A percentile compares a stretch with the other conserved stretches of the same genome.
phyloP scores from a whole-genome alignment of 2,888 invertebrate species.

The Pristionchus arcanus region DNA sequence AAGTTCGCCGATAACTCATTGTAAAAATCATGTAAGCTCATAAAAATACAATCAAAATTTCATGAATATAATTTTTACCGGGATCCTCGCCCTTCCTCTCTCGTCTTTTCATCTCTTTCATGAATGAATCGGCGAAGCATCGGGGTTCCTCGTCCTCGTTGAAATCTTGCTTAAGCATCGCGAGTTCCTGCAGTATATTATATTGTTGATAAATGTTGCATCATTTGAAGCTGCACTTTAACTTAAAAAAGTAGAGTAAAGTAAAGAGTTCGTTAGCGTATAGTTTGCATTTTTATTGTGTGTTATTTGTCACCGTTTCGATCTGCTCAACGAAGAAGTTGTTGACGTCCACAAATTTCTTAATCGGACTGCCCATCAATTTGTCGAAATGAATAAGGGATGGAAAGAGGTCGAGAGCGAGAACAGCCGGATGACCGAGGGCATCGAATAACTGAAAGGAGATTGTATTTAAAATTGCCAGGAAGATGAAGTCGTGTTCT shows the following conservation, averaged over 20 bases:
- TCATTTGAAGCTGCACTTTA: no score
- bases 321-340: background rate
- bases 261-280: no score
- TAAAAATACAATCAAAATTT: background rate
- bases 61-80: background rate
- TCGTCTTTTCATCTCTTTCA: background rate
- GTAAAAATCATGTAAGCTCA: background rate
- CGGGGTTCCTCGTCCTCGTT: background rate
- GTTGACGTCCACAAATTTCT: background rate
- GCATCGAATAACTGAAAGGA: background rate
- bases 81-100: background rate
- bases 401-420: background rate
- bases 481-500: no score
- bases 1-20: background rate
- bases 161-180: background rate
- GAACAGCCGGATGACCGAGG: background rate
- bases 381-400: background rate
- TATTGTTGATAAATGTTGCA: no score
- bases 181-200: background rate
- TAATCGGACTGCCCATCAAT: background rate
- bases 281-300: no score
- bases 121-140: background rate
- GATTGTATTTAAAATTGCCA: background rate
- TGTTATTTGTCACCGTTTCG: background rate
- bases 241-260: no score